A percentile compares a stretch with the other conserved stretches of the same genome.
These are phyloP conservation scores for Hiodon alosoides DNA, from an alignment of 2,113 vertebrate genomes.

Conservation along the genomic window DNA sequence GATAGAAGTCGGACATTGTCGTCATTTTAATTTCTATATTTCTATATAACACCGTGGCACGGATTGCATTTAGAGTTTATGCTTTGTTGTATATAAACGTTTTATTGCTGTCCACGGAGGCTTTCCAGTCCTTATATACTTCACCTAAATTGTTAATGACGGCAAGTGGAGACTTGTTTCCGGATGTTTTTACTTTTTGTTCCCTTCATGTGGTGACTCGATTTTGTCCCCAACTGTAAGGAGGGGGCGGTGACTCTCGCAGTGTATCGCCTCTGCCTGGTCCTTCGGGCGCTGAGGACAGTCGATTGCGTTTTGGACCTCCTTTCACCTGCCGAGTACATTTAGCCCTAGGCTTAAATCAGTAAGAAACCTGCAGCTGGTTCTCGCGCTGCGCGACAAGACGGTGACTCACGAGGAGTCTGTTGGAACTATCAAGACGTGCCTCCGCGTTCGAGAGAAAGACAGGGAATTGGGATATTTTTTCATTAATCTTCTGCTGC, in stretches of 20 bases:
- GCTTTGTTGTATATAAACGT: too few relatives aligned
- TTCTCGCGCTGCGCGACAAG: not conserved
- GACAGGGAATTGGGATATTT: not conserved
- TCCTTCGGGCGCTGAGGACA: not conserved
- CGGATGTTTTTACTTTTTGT: not conserved
- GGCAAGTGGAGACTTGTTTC: not conserved
- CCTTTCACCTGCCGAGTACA: constrained; percentile 8
- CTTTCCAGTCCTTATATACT: not conserved
- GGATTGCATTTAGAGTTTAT: too few relatives aligned
- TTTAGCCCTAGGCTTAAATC: not conserved
- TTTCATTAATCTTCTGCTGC: not conserved
- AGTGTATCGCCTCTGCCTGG: not conserved
- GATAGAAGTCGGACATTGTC: too few relatives aligned
- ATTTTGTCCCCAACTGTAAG: not conserved
- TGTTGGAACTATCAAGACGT: constrained; percentile 11
- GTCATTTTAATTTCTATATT: too few relatives aligned
- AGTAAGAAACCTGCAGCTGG: not conserved
- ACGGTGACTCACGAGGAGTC: constrained; percentile 17
- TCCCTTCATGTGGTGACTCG: not conserved
- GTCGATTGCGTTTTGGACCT: not conserved
- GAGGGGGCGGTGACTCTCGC: not conserved
- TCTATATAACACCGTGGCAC: too few relatives aligned
- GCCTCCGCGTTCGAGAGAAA: constrained; percentile 2
- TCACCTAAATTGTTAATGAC: not conserved
- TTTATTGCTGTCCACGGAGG: too few relatives aligned